phyloP scores from a whole-genome alignment of 2,797 vertebrate species.

The Botia almorhae region DNA sequence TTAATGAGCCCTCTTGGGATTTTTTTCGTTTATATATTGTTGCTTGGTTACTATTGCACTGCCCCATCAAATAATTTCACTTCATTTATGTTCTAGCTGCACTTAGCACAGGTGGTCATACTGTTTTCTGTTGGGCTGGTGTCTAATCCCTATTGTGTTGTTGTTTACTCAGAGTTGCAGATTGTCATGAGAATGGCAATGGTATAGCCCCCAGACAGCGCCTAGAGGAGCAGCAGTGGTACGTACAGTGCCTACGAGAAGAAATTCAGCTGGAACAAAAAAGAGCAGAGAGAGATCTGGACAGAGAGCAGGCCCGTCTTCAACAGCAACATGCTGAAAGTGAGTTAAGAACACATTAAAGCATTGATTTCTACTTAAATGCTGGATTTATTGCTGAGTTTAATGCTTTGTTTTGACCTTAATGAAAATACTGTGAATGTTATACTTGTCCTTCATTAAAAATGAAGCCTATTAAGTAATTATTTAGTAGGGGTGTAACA shows the following conservation, averaged over 20 bases:
- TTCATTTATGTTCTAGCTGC: neutral
- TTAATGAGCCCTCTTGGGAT: slow-evolving; percentile 53
- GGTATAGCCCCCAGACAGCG: slow-evolving; percentile 72
- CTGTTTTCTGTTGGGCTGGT: neutral
- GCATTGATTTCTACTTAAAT: neutral
- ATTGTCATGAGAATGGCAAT: slow-evolving; percentile 63
- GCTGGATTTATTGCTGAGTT: neutral
- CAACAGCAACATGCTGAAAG: slow-evolving; percentile 83
- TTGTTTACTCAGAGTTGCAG: slow-evolving; percentile 65
- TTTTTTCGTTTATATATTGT: slow-evolving; percentile 48
- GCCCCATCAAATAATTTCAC: neutral
- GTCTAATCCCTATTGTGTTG: slow-evolving; percentile 46
- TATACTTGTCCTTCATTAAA: neutral
- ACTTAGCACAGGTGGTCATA: neutral
- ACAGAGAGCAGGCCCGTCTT: slow-evolving; percentile 82
- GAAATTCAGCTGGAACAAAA: slow-evolving; percentile 85
- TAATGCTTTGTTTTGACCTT: neutral
- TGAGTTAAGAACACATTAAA: slow-evolving; percentile 67
- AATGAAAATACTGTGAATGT: neutral
- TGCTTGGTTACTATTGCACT: slow-evolving; percentile 41
- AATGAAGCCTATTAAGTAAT: too few relatives aligned
- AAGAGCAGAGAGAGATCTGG: slow-evolving; percentile 82
- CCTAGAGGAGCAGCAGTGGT: slow-evolving; percentile 81
- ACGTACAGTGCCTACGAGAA: slow-evolving; percentile 82
- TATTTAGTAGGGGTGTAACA: too few relatives aligned